phyloP scores from a whole-genome alignment of 2,888 invertebrate genomes.

The Limnephilus rhombicus region DNA sequence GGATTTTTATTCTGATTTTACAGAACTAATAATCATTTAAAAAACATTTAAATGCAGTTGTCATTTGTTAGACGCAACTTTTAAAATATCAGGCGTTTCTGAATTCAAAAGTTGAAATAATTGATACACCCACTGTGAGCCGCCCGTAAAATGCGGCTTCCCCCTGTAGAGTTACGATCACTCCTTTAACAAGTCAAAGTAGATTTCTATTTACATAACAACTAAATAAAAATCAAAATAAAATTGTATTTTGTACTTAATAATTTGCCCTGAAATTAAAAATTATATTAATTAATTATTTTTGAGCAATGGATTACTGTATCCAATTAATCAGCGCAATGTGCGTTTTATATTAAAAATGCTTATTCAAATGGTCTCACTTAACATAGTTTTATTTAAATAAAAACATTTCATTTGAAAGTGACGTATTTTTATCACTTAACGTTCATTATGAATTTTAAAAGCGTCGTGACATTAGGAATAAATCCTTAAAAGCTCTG shows the following conservation, averaged over 20 bases:
- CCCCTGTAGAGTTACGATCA: too few species aligned
- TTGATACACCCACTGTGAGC: too few species aligned
- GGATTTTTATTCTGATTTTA: too few species aligned
- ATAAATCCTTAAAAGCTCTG: constrained; percentile 62
- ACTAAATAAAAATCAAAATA: not conserved
- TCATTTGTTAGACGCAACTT: too few species aligned
- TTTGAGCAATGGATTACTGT: not conserved
- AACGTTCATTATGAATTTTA: constrained; percentile 57
- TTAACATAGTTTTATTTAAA: constrained; percentile 39
- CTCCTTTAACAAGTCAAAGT: not conserved
- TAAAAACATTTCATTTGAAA: constrained; percentile 50
- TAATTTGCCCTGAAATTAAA: not conserved
- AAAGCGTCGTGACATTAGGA: constrained; percentile 59
- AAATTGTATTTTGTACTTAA: not conserved
- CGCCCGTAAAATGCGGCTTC: too few species aligned
- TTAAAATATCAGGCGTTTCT: too few species aligned
- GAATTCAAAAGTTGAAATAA: too few species aligned
- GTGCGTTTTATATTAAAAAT: not conserved
- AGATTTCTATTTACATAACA: not conserved
- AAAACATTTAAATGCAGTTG: too few species aligned
- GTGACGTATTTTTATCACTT: constrained; percentile 50
- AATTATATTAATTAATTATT: not conserved
- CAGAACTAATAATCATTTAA: too few species aligned
- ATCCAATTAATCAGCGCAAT: not conserved
- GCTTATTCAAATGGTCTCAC: not conserved